Base-by-base conservation (phyloP, 1,140 invertebrate species). In the Littorina saxatilis region DNA sequence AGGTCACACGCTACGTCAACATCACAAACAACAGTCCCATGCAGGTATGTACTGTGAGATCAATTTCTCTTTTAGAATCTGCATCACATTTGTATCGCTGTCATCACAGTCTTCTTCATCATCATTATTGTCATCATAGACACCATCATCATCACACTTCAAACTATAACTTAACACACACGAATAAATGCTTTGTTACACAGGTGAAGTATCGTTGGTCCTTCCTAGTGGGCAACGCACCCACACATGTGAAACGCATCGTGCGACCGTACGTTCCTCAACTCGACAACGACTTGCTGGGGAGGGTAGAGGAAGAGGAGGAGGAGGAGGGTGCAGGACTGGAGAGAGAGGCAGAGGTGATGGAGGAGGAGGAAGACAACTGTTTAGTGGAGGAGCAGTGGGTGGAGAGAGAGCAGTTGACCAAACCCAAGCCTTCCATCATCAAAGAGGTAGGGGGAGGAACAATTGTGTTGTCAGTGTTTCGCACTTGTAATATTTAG, bases 21-120 rank as follows among this genome's bases (percentile, higher is more conserved):
- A 92, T 93, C 78, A 91, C 88, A 20, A 93, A 93, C 84, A 91
- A 91, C 84, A 92, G 91, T 81, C 92, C 92, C 1, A 90, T 93
- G 88, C 86, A 90, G 76, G 91, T 92, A 1, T 83, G 47, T 89
- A 83, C 77, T 70, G n/a, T n/a, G n/a, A n/a, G 39, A 72, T n/a
- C n/a, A n/a, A n/a, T n/a, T n/a, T n/a, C n/a, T n/a, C n/a, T n/a
- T n/a, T n/a, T n/a, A n/a, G n/a, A n/a, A n/a, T n/a, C n/a, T n/a
- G n/a, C n/a, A n/a, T n/a, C n/a, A n/a, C n/a, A n/a, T n/a, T n/a
- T n/a, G n/a, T n/a, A n/a, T n/a, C n/a, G n/a, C n/a, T n/a, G n/a
- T n/a, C n/a, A n/a, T n/a, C n/a, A n/a, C n/a, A n/a, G n/a, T n/a
- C n/a, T n/a, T n/a, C n/a, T n/a, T n/a, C n/a, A n/a, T n/a, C n/a